Evolutionary conservation across 2,797 vertebrate genomes (phyloP).

Genomic region (Nyctibius grandis): DNA sequence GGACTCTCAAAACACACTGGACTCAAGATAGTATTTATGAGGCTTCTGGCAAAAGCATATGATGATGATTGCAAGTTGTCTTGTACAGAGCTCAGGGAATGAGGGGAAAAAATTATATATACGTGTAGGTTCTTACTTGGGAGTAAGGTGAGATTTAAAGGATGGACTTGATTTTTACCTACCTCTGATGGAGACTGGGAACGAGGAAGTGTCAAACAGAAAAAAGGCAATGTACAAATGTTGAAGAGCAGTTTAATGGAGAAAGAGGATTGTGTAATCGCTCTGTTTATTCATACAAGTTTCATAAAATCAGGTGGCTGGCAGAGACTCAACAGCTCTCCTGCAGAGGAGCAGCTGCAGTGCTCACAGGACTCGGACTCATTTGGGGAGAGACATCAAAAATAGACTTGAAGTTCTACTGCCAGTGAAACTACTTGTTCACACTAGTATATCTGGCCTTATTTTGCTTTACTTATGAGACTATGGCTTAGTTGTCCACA

Average conservation of each 20-base stretch:
- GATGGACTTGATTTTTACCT: neutral
- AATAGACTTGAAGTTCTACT: neutral
- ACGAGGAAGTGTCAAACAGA: neutral
- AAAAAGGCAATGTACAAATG: neutral
- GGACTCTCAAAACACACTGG: neutral
- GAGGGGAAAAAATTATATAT: neutral
- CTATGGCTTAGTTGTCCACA: accelerated
- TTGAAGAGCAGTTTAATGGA: neutral
- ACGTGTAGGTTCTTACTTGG: neutral
- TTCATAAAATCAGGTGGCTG: neutral
- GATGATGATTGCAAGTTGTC: neutral
- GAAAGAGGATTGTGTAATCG: neutral
- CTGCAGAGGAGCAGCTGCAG: neutral
- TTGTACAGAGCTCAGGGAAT: neutral
- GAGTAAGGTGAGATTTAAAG: neutral
- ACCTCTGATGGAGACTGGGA: neutral
- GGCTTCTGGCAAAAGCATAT: neutral
- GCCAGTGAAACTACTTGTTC: neutral
- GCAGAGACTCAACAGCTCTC: neutral
- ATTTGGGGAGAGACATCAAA: neutral
- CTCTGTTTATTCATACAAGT: neutral
- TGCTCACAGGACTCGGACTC: neutral
- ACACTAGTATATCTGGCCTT: neutral
- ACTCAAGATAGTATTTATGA: accelerated
- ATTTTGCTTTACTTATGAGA: neutral